phyloP scores from a whole-genome alignment of 2,113 vertebrate genomes.

The Oncorhynchus tshawytscha region DNA sequence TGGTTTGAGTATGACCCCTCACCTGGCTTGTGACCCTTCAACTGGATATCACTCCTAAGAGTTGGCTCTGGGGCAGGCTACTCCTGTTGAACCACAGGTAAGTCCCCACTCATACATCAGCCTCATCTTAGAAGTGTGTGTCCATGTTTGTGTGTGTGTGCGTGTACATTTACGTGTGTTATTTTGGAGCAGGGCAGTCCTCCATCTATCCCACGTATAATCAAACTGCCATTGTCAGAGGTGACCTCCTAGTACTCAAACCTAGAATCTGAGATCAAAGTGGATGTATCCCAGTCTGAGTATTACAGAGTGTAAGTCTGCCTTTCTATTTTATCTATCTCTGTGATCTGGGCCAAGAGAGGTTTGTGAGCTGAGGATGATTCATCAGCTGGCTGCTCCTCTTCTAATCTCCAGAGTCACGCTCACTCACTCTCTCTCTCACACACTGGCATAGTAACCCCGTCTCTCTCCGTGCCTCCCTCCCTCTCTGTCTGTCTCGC shows the following conservation, averaged over 20 bases:
- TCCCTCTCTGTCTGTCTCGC: neutral
- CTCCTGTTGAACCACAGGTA: neutral
- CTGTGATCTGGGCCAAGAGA: conserved; percentile 52
- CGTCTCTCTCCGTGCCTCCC: neutral
- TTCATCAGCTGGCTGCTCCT: conserved; percentile 48
- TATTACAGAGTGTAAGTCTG: neutral
- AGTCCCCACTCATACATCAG: neutral
- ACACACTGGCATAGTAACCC: conserved; percentile 14
- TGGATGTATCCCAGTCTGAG: neutral
- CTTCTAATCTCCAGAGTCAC: conserved; percentile 21
- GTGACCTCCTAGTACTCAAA: conserved; percentile 39
- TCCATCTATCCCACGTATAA: neutral
- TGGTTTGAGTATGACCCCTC: neutral
- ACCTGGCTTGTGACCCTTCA: no score
- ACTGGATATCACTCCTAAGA: neutral
- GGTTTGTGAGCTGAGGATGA: conserved; percentile 50
- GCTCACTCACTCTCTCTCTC: conserved; percentile 11
- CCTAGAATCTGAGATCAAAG: neutral
- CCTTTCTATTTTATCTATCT: neutral
- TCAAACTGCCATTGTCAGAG: conserved; percentile 35
- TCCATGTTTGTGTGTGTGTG: neutral
- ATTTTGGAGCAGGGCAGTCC: neutral
- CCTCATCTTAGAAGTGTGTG: neutral
- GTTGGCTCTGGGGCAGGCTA: neutral
- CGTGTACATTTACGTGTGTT: neutral